Evolutionary conservation across 2,113 vertebrate genomes (phyloP).

Genomic region (Muntiacus muntjak): DNA sequence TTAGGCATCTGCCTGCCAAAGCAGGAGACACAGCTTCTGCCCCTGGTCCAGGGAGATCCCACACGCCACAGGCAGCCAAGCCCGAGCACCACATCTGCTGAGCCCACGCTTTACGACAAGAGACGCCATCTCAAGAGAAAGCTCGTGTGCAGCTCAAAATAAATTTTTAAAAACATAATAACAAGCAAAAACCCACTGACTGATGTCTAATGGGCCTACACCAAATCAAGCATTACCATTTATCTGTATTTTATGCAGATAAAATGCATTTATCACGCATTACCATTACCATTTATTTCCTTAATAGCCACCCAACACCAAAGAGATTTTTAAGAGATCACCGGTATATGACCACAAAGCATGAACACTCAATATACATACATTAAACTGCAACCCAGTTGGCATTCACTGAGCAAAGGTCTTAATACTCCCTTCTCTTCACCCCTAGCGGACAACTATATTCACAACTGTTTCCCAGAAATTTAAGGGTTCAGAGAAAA

Average conservation of each 20-base stretch:
- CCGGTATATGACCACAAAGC: background rate
- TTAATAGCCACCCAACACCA: background rate
- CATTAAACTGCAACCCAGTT: background rate
- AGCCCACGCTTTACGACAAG: background rate
- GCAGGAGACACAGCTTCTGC: background rate
- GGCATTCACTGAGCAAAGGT: background rate
- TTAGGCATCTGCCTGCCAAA: background rate
- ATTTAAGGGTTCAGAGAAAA: background rate
- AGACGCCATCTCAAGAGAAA: background rate
- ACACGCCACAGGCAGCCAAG: background rate
- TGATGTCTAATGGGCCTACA: background rate
- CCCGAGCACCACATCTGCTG: background rate
- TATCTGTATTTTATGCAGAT: background rate
- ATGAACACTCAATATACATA: background rate
- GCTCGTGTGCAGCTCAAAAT: background rate
- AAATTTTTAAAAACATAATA: background rate
- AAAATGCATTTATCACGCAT: background rate
- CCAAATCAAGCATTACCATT: background rate
- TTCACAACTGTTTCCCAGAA: background rate
- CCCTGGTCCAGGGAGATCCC: background rate
- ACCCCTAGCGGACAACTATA: background rate
- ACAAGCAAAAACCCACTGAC: background rate
- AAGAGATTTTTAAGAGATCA: background rate
- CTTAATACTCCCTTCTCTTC: background rate
- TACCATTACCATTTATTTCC: background rate